A percentile compares a stretch with the other conserved stretches of the same genome.
These are phyloP conservation scores for Amphiprion ocellaris DNA, from an alignment of 2,113 vertebrate species.

Conservation along the genomic window DNA sequence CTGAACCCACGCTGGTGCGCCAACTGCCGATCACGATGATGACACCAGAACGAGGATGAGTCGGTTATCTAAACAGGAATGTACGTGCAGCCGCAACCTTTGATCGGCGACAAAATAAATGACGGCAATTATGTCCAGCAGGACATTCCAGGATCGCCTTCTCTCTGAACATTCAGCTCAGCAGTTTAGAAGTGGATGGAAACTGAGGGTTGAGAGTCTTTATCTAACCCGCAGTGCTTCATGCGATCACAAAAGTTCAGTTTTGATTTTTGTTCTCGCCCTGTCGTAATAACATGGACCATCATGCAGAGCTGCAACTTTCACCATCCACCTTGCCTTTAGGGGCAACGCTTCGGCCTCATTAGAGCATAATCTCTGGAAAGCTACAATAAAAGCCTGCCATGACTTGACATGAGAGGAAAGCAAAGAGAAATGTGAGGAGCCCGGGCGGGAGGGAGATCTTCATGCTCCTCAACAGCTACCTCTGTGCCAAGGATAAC, in stretches of 20 bases:
- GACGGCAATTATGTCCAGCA: background rate
- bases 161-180: background rate
- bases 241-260: background rate
- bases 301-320: slow-evolving; percentile 6
- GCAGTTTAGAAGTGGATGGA: background rate
- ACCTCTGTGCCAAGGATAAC: slow-evolving; percentile 48
- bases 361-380: slow-evolving; percentile 25
- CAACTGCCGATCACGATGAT: slow-evolving; percentile 16
- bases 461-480: background rate
- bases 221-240: background rate
- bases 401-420: slow-evolving; percentile 58
- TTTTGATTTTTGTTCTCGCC: background rate
- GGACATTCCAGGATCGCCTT: background rate
- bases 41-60: slow-evolving; percentile 24
- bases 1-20: slow-evolving; percentile 37
- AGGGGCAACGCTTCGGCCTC: slow-evolving; percentile 40
- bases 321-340: slow-evolving; percentile 54
- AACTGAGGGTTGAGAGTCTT: background rate
- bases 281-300: background rate
- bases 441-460: slow-evolving; percentile 21
- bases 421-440: background rate
- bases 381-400: slow-evolving; percentile 22
- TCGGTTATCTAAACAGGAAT: slow-evolving; percentile 4
- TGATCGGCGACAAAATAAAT: background rate
- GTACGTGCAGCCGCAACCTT: slow-evolving; percentile 11